A percentile compares a stretch with the other conserved stretches of the same genome.
phyloP scores from a whole-genome alignment of 2,113 vertebrate genomes.

The Brachyhypopomus occidentalis region DNA sequence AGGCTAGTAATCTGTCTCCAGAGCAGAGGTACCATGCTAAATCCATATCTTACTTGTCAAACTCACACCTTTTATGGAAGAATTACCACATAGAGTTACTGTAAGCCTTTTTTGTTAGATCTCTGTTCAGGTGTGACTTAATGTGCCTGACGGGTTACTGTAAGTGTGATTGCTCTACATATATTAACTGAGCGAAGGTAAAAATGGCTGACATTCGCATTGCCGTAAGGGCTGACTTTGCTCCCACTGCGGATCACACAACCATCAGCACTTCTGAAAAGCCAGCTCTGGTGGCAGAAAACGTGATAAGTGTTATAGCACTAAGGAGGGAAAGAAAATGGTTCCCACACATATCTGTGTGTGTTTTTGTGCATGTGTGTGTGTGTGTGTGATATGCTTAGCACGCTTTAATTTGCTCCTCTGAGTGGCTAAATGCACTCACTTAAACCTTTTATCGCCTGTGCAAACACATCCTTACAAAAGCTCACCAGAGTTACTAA shows the following conservation, averaged over 20 bases:
- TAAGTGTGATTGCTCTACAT: conserved; percentile 10
- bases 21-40: neutral
- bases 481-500: neutral
- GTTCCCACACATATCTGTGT: neutral
- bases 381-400: neutral
- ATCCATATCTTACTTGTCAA: neutral
- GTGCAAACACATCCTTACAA: conserved; percentile 15
- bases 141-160: conserved; percentile 3
- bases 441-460: conserved; percentile 1
- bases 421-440: neutral
- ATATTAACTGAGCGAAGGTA: conserved; percentile 25
- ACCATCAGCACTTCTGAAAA: no score
- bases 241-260: neutral
- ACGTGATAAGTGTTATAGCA: neutral
- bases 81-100: neutral
- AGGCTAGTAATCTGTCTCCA: no score
- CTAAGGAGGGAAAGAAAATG: neutral
- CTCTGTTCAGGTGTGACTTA: conserved; percentile 38
- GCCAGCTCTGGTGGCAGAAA: no score
- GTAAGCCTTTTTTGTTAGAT: conserved; percentile 18
- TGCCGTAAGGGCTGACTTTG: neutral
- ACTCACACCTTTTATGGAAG: neutral
- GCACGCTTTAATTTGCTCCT: neutral
- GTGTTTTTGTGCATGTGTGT: neutral
- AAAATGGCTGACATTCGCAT: conserved; percentile 15